These are phyloP conservation scores for Helicoverpa armigera DNA, from an alignment of 1,140 invertebrate species.

Conservation along the genomic window DNA sequence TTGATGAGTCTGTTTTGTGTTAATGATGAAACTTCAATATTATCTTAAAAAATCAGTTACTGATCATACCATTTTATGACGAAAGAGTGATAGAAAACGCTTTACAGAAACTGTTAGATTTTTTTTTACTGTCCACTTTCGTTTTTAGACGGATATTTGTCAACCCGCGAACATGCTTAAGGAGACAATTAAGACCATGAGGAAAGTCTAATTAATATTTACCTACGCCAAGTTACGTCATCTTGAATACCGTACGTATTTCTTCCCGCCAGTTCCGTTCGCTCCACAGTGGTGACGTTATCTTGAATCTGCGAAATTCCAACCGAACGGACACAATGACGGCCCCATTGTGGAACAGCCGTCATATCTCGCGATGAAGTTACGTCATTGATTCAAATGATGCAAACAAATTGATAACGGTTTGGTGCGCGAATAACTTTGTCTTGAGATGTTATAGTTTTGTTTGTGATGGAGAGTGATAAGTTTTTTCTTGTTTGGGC, in stretches of 20 bases:
- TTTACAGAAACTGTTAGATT: no score
- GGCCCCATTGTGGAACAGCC: slow-evolving; percentile 51
- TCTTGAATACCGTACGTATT: slow-evolving; percentile 10
- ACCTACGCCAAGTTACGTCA: neutral
- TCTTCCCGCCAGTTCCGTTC: neutral
- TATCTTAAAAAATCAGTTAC: no score
- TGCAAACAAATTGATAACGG: slow-evolving; percentile 32
- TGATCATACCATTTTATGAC: no score
- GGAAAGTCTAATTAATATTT: no score
- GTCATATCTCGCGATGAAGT: slow-evolving; percentile 52
- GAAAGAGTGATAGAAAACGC: no score
- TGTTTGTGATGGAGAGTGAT: slow-evolving; percentile 1
- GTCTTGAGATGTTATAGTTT: neutral
- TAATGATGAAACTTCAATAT: no score
- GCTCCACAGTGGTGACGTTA: neutral
- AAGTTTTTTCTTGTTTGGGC: no score
- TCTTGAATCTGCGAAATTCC: slow-evolving; percentile 46
- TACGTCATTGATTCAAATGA: slow-evolving; percentile 49
- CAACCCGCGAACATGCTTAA: no score
- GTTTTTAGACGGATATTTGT: no score
- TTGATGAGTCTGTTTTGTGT: slow-evolving; percentile 18
- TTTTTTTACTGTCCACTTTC: no score
- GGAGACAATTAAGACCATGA: no score
- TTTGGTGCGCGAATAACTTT: neutral
- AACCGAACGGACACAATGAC: slow-evolving; percentile 51